Evolutionary conservation across 37 sponge, comb jelly and placozoan species (phyloP).

Genomic region (Agelas oroides): DNA sequence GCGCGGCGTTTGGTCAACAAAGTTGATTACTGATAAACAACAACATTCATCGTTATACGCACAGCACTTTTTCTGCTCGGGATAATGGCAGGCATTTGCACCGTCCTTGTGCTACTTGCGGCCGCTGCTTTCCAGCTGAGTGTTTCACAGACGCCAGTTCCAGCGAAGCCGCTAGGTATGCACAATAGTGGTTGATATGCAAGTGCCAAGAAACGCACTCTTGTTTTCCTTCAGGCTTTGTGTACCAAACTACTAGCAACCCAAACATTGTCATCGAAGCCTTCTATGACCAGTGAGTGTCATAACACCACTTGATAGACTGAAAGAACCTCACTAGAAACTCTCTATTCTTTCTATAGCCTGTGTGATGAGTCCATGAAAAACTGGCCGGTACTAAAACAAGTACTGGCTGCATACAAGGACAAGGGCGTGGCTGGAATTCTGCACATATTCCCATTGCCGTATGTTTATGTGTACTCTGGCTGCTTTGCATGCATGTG

Average conservation of each 20-base stretch:
- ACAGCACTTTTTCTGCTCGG: not conserved
- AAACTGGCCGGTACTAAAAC: conserved; percentile 48
- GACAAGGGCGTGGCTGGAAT: conserved; percentile 33
- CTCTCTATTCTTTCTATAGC: conserved; percentile 21
- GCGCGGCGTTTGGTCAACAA: too few relatives aligned
- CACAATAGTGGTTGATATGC: too few relatives aligned
- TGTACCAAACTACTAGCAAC: not conserved
- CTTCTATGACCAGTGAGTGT: conserved; percentile 65
- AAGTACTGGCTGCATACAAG: conserved; percentile 15
- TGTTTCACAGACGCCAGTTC: conserved; percentile 46
- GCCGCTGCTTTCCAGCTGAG: too few relatives aligned
- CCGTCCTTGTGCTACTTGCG: not conserved
- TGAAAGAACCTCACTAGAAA: too few relatives aligned
- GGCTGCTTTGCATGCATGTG: too few relatives aligned
- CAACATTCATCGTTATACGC: not conserved
- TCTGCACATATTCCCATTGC: conserved; percentile 62
- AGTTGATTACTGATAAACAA: not conserved
- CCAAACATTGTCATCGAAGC: conserved; percentile 53
- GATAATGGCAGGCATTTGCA: not conserved
- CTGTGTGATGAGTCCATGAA: conserved; percentile 59
- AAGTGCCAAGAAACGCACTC: too few relatives aligned
- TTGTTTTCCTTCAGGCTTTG: too few relatives aligned
- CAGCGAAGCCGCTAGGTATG: conserved; percentile 53
- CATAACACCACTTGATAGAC: too few relatives aligned
- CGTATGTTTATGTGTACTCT: conserved; percentile 21